Percentiles rank a stretch among this genome's conserved stretches.
Conservation (phyloP, 1,140 invertebrate species). For the Heliconius hewitsoni region DNA sequence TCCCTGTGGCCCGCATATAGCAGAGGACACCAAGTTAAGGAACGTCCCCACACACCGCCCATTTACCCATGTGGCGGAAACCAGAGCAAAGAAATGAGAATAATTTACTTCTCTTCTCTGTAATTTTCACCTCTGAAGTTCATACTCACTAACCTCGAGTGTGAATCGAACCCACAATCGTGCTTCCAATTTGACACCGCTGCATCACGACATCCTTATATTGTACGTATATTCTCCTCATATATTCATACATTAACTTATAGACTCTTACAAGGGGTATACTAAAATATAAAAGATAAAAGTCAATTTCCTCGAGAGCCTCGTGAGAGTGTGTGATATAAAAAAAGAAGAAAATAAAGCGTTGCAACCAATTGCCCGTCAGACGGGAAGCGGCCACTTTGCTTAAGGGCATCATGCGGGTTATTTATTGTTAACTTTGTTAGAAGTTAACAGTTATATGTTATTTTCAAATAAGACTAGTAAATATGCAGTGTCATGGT, state of each 20-base stretch:
- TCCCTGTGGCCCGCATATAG: too few species aligned
- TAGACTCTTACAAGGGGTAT: background rate
- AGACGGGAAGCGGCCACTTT: conserved; percentile 46
- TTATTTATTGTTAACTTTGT: conserved; percentile 22
- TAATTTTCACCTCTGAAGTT: too few species aligned
- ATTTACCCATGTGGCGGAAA: too few species aligned
- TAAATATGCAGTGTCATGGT: too few species aligned
- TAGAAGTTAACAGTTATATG: background rate
- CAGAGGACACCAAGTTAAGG: too few species aligned
- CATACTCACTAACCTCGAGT: too few species aligned
- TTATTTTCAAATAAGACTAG: background rate
- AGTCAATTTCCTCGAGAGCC: conserved; percentile 4
- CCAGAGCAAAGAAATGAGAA: too few species aligned
- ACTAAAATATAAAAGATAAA: background rate
- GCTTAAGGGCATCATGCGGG: conserved; percentile 47
- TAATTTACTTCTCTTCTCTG: too few species aligned
- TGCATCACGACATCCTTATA: too few species aligned
- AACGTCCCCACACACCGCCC: too few species aligned
- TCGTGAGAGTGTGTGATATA: conserved; percentile 33
- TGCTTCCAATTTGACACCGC: too few species aligned
- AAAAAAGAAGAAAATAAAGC: conserved; percentile 42
- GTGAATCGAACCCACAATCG: too few species aligned
- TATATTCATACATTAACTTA: background rate
- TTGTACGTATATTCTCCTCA: background rate
- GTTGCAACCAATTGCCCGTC: conserved; percentile 39